Base-by-base conservation (phyloP, 1,140 invertebrate species). In the Ericerus pela region DNA sequence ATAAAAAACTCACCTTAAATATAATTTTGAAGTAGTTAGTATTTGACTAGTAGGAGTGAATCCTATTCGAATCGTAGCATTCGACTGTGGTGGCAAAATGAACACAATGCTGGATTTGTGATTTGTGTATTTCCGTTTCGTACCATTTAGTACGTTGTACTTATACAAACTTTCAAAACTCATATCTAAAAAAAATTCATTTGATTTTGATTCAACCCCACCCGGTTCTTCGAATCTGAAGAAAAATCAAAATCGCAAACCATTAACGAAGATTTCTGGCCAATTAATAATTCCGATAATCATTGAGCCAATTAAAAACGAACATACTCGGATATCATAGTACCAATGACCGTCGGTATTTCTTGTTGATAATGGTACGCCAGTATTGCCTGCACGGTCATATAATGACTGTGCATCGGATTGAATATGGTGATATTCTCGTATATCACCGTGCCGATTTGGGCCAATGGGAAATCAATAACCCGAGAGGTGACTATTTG, bases 381-480 rank as follows among this genome's bases (percentile, higher is more conserved):
- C 71, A 72, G 11, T 69, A 63, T 63, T 70, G 82, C 66, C 58
- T 84, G 81, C 53, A 81, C 66, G 11, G 79, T 62, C 22, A 83
- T 58, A 55, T 75, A 72, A 28, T 63, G 61, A 64, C 71, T 73
- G 62, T 70, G 70, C 27, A 76, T 76, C 33, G 81, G 80, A 71
- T 84, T 84, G 56, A 70, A 64, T 29, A 84, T 63, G 31, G 72
- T 74, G 33, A 83, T 66, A 52, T 74, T 74, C 58, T 73, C 68
- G 56, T 80, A 77, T n/a, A 83, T 79, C 30, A 74, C 75, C 67
- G 88, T 88, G 47, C 83, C 82, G 58, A 90, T 77, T 70, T 89
- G 85, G 5, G 86, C 89, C 27, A 89, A 67, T 10, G 87, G 85
- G 73, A 89, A 89, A 55, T 73, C 72, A 55, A 88, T 66, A 33